phyloP scores from a whole-genome alignment of 2,797 vertebrate species.

The Acanthurus tractus region DNA sequence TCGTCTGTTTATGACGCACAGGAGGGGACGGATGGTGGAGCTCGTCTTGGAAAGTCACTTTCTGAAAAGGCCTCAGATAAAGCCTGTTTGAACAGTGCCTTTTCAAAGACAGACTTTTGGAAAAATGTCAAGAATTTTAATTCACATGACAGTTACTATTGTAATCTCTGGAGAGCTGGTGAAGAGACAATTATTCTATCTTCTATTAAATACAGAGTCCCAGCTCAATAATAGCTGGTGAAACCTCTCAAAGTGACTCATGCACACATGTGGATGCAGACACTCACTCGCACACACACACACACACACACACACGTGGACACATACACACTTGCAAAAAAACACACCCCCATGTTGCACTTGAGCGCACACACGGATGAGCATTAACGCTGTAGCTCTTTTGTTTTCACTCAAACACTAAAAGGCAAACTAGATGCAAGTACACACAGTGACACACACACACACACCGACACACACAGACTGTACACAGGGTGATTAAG shows the following conservation, averaged over 20 bases:
- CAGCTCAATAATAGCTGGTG: conserved; percentile 67
- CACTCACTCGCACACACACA: conserved; percentile 6
- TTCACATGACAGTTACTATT: conserved; percentile 70
- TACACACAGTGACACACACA: conserved; percentile 20
- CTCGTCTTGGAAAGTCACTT: conserved; percentile 60
- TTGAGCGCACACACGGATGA: conserved; percentile 39
- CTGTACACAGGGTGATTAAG: conserved; percentile 60
- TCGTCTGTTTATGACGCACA: conserved; percentile 69
- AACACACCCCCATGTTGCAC: conserved; percentile 49
- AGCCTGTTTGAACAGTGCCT: conserved; percentile 52
- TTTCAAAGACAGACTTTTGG: conserved; percentile 45
- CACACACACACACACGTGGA: conserved; percentile 32
- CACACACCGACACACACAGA: conserved; percentile 23
- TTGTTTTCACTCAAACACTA: conserved; percentile 60
- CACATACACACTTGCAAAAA: conserved; percentile 20
- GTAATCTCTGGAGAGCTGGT: conserved; percentile 73
- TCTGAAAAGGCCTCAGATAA: conserved; percentile 56
- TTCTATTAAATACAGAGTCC: conserved; percentile 71
- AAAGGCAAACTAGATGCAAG: conserved; percentile 44
- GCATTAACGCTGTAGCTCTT: conserved; percentile 50
- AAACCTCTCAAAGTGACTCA: conserved; percentile 74
- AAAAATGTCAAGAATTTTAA: conserved; percentile 68
- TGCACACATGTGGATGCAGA: conserved; percentile 37
- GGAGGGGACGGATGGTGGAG: conserved; percentile 44
- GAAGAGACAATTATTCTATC: conserved; percentile 74